Base-by-base conservation (phyloP, 2,113 vertebrate species). In the Catagonus wagneri region DNA sequence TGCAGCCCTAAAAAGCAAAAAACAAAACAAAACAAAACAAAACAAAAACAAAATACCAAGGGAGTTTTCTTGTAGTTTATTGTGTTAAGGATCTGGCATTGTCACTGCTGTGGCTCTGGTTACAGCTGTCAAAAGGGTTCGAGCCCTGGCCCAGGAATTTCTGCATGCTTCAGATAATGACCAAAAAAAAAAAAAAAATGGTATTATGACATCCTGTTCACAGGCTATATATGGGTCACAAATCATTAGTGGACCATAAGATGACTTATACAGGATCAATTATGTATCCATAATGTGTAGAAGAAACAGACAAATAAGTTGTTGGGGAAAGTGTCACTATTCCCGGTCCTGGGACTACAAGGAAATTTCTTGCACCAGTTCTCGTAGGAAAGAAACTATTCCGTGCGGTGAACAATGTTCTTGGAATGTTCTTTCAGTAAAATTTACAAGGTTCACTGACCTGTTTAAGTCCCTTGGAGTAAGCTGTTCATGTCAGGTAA, bases 171-270 rank as follows among this genome's bases (percentile, higher is more conserved):
- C 8, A 8, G 44, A 44, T 44, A 44, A 44, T 44, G 44, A 44
- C 44, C 44, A 44, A 44, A 44, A 44, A 44, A n/a, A n/a, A n/a
- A n/a, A n/a, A 44, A 44, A 44, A 6, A n/a, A n/a, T n/a, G n/a
- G 34, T n/a, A 1, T 39, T n/a, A 2, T 3, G 2, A 29, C 36
- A 50, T 4, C 3, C 0, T 90, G 25, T 74, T 39, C 6, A 44
- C 15, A 66, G 50, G 32, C 25, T 84, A 52, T 27, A 39, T 25
- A 16, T 34, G 52, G 17, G n/a, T 65, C 10, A 50, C 6, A 19
- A 16, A 78, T 63, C 44, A 32, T 7, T 61, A 58, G 19, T 36
- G 39, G 23, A 34, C 19, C 2, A 19, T 15, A 15, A 54, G 7
- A 22, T 85, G 56, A 25, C 6, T 23, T 63, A 72, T 22, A 7